Conservation (phyloP, 2,113 vertebrate species). For the Xiphias gladius region DNA sequence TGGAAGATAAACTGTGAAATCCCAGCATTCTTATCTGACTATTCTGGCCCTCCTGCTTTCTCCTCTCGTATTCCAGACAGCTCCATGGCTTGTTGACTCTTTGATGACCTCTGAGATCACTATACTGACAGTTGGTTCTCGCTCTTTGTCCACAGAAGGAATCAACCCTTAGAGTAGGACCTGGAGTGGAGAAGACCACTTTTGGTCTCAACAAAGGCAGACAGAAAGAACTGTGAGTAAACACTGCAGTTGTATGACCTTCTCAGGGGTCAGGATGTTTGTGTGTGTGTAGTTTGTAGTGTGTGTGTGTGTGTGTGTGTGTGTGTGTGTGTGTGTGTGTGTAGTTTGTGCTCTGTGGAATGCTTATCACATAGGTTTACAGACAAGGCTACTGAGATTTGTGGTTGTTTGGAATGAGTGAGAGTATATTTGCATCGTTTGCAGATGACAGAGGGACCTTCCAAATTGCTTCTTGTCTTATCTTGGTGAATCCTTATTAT, state of each 20-base stretch:
- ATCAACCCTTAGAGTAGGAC: slow-evolving; percentile 47
- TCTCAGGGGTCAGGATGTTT: slow-evolving; percentile 3
- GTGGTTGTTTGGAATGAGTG: neutral
- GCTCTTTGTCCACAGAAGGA: slow-evolving; percentile 64
- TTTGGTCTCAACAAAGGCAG: slow-evolving; percentile 67
- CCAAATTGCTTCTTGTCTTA: neutral
- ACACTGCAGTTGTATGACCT: slow-evolving; percentile 28
- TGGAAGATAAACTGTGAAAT: slow-evolving; percentile 42
- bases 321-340: slow-evolving; percentile 10
- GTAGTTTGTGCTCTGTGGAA: neutral
- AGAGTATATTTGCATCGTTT: neutral
- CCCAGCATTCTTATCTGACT: slow-evolving; percentile 48
- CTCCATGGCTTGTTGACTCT: slow-evolving; percentile 50
- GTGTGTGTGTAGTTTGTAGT: neutral
- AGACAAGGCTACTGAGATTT: neutral
- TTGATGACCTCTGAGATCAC: slow-evolving; percentile 56
- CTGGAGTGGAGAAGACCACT: slow-evolving; percentile 55
- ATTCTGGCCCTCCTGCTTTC: slow-evolving; percentile 28
- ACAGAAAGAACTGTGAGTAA: slow-evolving; percentile 78
- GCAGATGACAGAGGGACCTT: neutral
- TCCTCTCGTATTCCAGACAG: slow-evolving; percentile 45
- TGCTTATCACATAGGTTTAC: slow-evolving; percentile 4
- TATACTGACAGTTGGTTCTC: slow-evolving; percentile 39
- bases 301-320: neutral
- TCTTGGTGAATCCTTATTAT: neutral